Base-by-base conservation (phyloP, 2,113 vertebrate species). In the Bothrops jararaca region DNA sequence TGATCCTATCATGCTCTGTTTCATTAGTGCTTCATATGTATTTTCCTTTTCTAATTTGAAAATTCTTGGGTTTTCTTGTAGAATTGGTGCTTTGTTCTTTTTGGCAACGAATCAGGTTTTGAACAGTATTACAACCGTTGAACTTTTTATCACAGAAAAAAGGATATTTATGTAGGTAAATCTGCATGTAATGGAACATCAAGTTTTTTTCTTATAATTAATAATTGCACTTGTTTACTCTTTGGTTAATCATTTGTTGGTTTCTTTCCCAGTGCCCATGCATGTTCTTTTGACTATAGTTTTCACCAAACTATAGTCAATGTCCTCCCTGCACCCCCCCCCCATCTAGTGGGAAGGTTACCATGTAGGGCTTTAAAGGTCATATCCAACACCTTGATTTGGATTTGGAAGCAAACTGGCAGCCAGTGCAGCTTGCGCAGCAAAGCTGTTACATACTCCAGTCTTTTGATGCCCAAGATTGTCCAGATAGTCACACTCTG, bases 61-160 rank as follows among this genome's bases (percentile, higher is more conserved):
- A 4, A 23, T 45, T 92, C n/a, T 91, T 53, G 48, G 29, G 4
- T 91, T 93, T 34, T 86, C 58, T 12, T 92, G 26, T 95, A 99
- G 98, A 95, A 95, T 98, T 0, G 98, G 98, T 0, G 97, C 98
- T 0, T 96, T 99, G 11, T 99, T 99, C 97, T 99, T 99, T 94
- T 92, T 99, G 93, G 97, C 96, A 0, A 98, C 98, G 29, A 98
- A 98, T 94, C 98, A 98, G 97, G 98, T 98, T 92, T 99, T 98
- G 96, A 97, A 95, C 90, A 97, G 98, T 0, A 23, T 98, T 56
- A 98, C 98, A 0, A 97, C 98, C 0, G 98, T 98, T 29, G 98
- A 99, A 60, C 98, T 99, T 92, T 98, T 99, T 93, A 98, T 99
- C 94, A 58, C 97, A 0, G 98, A 99, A 95, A 98, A 98, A 94